Base-by-base conservation (phyloP, 1,140 invertebrate genomes). In the Chironomus tepperi region DNA sequence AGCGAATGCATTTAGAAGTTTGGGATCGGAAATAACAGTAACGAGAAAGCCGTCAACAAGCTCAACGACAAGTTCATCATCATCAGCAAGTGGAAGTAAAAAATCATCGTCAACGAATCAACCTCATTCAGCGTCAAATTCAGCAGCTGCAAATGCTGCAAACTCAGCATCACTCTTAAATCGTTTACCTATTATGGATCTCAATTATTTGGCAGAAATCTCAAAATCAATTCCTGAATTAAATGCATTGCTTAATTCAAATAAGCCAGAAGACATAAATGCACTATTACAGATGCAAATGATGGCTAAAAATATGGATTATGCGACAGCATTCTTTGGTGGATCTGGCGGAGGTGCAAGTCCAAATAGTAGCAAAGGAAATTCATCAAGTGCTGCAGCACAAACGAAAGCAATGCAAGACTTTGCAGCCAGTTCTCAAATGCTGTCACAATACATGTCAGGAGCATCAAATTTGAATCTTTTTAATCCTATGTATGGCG, bases 1-100 rank as follows among this genome's bases (percentile, higher is more conserved):
- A 73, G 81, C 81, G 0, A 81, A 82, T 74, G 81, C 81, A 0
- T 70, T 82, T 74, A 78, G 81, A 12, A 79, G 79, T 47, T 18
- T 77, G 12, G 76, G 76, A 12, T 74, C 77, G 15, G 73, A 78
- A 73, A 74, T 67, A 2, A 73, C 72, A 42, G 65, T 70, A 16
- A 70, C 65, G 2, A 18, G 65, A 18, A 70, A 70, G 19, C 65
- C 65, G n/a, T 70, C 65, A 57, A 57, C 47, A 10, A 70, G 65
- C 65, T 70, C 65, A 21, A 70, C 16, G 12, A 70, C 16, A 6
- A 70, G 47, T 3, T 57, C 47, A 1, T 57, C 47, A 57, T 57
- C 65, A 8, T 70, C 65, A 19, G 10, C 65, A 18, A 16, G 16
- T 7, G 16, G 16, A 19, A 70, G 18, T 70, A 70, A 70, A 70